phyloP scores from a whole-genome alignment of 2,113 vertebrate species.

The Gnathonemus echidnorhynchus region DNA sequence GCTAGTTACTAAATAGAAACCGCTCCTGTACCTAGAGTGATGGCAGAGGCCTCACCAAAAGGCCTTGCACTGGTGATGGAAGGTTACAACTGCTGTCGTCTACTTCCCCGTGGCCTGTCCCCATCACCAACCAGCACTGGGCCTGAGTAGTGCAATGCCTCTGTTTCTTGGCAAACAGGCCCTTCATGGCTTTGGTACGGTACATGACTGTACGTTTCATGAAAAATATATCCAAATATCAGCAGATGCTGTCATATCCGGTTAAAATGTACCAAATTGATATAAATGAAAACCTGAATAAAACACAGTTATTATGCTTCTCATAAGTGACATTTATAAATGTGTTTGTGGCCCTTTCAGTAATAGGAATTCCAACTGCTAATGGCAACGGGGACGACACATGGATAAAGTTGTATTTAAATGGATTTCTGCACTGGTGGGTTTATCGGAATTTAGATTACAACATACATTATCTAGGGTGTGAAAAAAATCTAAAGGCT shows the following conservation, averaged over 20 bases:
- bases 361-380: background rate
- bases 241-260: background rate
- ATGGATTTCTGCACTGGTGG: background rate
- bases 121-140: background rate
- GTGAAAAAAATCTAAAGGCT: background rate
- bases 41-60: background rate
- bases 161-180: background rate
- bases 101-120: background rate
- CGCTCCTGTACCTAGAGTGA: background rate
- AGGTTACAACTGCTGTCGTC: background rate
- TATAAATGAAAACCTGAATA: constrained; percentile 3
- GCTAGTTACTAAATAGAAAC: background rate
- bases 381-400: background rate
- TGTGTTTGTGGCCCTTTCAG: background rate
- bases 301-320: background rate
- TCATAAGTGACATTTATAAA: background rate
- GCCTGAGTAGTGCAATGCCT: background rate
- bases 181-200: background rate
- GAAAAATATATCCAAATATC: background rate
- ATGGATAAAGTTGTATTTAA: background rate
- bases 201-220: background rate
- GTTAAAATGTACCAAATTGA: background rate
- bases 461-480: constrained; percentile 2
- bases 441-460: background rate
- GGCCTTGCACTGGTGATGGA: background rate